Conservation (phyloP, 2,113 vertebrate species). For the Macaca nemestrina region DNA sequence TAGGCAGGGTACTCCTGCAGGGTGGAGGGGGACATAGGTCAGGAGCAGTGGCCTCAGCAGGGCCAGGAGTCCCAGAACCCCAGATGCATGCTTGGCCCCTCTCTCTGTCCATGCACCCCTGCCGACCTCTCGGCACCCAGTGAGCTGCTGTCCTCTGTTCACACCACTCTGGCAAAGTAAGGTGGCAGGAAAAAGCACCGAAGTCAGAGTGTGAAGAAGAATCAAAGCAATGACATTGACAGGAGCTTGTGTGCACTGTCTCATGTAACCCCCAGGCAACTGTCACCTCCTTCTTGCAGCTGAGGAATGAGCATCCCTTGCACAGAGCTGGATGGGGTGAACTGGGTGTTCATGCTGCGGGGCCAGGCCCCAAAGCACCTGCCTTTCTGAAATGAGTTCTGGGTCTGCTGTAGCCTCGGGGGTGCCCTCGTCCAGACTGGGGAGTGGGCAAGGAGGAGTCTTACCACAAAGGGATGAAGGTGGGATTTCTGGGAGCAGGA, state of each 20-base stretch:
- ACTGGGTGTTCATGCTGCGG: accelerated
- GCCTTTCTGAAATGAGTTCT: background rate
- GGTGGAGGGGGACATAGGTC: background rate
- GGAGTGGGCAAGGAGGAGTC: accelerated
- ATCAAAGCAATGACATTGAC: accelerated
- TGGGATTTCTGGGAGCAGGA: background rate
- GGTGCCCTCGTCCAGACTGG: accelerated
- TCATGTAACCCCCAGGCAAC: background rate
- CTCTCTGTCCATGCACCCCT: background rate
- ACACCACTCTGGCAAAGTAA: accelerated
- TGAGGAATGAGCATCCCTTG: accelerated
- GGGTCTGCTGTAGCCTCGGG: background rate
- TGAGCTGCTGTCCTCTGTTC: background rate
- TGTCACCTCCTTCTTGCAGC: background rate
- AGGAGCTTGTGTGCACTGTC: accelerated
- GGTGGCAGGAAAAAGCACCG: background rate
- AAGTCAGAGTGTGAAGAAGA: no score
- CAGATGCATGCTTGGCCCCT: background rate
- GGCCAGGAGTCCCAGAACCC: background rate
- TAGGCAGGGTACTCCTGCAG: accelerated
- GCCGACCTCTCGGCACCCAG: background rate
- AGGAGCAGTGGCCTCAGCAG: no score
- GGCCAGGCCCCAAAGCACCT: background rate
- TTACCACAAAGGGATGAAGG: background rate
- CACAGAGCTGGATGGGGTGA: background rate